These are phyloP conservation scores for Aldrovandia affinis DNA, from an alignment of 2,797 vertebrate genomes.

Conservation along the genomic window DNA sequence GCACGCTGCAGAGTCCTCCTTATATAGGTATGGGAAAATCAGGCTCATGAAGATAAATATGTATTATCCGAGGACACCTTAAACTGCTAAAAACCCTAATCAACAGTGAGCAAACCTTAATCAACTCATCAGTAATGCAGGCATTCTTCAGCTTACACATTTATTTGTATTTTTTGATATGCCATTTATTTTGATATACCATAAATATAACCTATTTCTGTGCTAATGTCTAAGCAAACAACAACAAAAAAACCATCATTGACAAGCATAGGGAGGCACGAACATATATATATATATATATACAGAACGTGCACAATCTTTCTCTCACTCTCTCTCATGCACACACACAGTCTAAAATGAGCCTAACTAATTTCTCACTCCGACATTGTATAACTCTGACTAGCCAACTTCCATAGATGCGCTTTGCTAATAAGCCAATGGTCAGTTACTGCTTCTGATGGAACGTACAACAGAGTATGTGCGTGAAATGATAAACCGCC, in stretches of 20 bases:
- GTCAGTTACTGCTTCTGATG: no score
- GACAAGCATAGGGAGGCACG: neutral
- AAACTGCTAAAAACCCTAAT: neutral
- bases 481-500: no score
- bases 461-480: no score
- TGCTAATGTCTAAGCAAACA: neutral
- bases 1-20: no score
- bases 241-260: neutral
- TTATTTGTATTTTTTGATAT: neutral
- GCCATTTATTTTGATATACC: neutral
- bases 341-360: no score
- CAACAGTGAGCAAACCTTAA: neutral
- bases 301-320: neutral
- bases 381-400: no score
- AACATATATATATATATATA: neutral
- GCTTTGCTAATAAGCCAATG: no score
- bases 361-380: no score
- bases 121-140: neutral
- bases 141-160: neutral
- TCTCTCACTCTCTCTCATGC: no score
- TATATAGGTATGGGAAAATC: no score
- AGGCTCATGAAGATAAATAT: neutral
- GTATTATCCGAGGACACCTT: neutral
- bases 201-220: neutral
- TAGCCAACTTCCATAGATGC: no score